Evolutionary conservation across 2,797 vertebrate genomes (phyloP).

Genomic region (Notolepis coatsorum): DNA sequence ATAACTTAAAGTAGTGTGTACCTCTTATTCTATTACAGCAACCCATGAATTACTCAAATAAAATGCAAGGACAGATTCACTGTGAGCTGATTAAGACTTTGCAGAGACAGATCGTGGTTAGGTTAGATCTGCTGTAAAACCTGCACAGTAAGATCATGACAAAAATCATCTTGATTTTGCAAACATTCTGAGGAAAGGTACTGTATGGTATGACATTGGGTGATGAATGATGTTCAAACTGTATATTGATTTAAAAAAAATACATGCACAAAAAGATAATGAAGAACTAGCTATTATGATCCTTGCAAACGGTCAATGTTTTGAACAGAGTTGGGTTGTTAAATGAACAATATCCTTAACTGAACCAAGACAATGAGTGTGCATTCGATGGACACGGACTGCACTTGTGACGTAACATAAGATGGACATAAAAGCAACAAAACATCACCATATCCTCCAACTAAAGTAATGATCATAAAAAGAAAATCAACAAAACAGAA

Average conservation of each 20-base stretch:
- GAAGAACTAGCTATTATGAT: constrained; percentile 62
- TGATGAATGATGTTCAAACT: constrained; percentile 29
- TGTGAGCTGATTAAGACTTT: constrained; percentile 36
- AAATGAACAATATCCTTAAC: constrained; percentile 44
- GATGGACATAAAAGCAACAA: constrained; percentile 44
- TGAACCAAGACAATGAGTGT: constrained; percentile 37
- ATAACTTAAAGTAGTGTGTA: constrained; percentile 51
- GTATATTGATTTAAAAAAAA: constrained; percentile 31
- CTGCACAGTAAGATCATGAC: constrained; percentile 22
- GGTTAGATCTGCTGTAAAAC: constrained; percentile 45
- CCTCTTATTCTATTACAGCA: constrained; percentile 40
- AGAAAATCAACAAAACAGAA: constrained; percentile 47
- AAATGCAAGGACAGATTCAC: constrained; percentile 31
- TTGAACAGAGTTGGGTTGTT: constrained; percentile 63
- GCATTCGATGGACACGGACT: constrained; percentile 64
- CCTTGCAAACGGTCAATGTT: constrained; percentile 43
- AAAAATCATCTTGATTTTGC: constrained; percentile 33
- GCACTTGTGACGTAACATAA: constrained; percentile 41
- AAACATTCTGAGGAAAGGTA: constrained; percentile 56
- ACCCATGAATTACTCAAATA: too few species aligned
- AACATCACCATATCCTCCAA: constrained; percentile 49
- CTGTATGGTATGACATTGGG: constrained; percentile 34
- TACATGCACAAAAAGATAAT: constrained; percentile 38
- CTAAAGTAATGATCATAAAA: constrained; percentile 51
- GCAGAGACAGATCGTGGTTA: constrained; percentile 30